Conservation (phyloP, 2,113 vertebrate genomes). For the Neogale vison region DNA sequence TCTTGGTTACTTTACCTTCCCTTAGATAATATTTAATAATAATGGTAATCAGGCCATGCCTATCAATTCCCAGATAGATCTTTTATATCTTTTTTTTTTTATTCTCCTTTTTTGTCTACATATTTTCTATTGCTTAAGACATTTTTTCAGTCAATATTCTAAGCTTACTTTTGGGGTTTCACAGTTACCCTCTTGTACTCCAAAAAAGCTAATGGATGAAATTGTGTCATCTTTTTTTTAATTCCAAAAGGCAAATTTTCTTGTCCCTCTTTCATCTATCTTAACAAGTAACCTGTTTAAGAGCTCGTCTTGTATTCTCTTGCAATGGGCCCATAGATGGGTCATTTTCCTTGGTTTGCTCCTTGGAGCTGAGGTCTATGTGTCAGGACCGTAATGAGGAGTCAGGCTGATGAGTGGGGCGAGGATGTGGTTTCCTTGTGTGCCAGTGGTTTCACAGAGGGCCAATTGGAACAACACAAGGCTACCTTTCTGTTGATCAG, state of each 20-base stretch:
- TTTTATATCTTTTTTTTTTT: neutral
- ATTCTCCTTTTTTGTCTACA: neutral
- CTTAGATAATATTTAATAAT: neutral
- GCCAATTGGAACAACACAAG: neutral
- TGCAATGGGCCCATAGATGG: rapidly evolving
- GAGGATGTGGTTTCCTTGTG: rapidly evolving
- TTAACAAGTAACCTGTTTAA: neutral
- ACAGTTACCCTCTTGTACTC: neutral
- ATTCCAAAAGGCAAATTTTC: neutral
- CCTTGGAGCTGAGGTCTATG: neutral
- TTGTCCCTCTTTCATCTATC: neutral
- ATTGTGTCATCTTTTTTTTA: neutral
- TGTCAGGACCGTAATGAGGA: rapidly evolving
- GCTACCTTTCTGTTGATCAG: neutral
- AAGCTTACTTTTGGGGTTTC: neutral
- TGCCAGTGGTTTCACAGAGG: rapidly evolving
- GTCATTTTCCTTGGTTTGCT: neutral
- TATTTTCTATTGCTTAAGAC: neutral
- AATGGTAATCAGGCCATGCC: neutral
- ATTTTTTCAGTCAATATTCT: neutral
- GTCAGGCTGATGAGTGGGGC: rapidly evolving
- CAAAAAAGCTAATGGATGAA: neutral
- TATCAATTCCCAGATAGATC: neutral
- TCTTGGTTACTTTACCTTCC: neutral
- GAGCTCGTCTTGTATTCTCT: no score